Percentiles rank a stretch among this genome's conserved stretches.
These are phyloP conservation scores for Cyrtorhinus lividipennis DNA, from an alignment of 1,140 invertebrate genomes.

Conservation along the genomic window DNA sequence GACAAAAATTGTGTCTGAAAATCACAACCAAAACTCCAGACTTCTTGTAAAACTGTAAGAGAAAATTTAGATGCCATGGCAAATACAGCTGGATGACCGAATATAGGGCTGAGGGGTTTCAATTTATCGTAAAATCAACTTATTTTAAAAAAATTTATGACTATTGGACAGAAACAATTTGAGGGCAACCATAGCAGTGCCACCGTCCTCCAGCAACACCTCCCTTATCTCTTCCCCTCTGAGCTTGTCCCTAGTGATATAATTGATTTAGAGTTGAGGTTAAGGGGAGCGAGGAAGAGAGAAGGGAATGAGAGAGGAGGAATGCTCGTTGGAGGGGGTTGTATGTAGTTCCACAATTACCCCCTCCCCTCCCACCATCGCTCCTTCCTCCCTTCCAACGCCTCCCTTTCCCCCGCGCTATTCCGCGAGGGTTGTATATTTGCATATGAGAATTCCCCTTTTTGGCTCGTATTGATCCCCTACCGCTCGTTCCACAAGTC, in stretches of 20 bases:
- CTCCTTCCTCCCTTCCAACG: background rate
- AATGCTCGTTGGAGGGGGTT: background rate
- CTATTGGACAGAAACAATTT: too few species aligned
- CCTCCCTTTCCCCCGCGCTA: background rate
- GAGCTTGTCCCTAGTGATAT: slow-evolving; percentile 2
- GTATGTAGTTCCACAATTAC: slow-evolving; percentile 7
- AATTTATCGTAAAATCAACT: too few species aligned
- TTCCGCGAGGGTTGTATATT: slow-evolving; percentile 8
- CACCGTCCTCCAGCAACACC: background rate
- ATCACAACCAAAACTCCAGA: too few species aligned
- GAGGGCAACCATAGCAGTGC: too few species aligned
- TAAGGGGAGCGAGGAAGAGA: background rate
- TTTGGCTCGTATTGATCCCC: slow-evolving; percentile 9
- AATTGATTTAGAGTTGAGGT: slow-evolving; percentile 9
- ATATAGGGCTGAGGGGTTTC: too few species aligned
- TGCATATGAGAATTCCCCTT: slow-evolving; percentile 9
- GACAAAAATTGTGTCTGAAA: too few species aligned
- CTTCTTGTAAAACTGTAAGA: too few species aligned
- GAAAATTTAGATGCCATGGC: too few species aligned
- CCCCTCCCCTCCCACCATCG: background rate
- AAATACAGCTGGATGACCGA: too few species aligned
- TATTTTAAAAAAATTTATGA: too few species aligned
- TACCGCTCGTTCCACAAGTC: slow-evolving; percentile 1
- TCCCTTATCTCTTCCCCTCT: background rate
- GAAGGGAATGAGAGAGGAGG: background rate